Percentiles rank a stretch among this genome's conserved stretches.
These are phyloP conservation scores for Synodontis membranacea DNA, from an alignment of 2,113 vertebrate genomes.

Conservation along the genomic window DNA sequence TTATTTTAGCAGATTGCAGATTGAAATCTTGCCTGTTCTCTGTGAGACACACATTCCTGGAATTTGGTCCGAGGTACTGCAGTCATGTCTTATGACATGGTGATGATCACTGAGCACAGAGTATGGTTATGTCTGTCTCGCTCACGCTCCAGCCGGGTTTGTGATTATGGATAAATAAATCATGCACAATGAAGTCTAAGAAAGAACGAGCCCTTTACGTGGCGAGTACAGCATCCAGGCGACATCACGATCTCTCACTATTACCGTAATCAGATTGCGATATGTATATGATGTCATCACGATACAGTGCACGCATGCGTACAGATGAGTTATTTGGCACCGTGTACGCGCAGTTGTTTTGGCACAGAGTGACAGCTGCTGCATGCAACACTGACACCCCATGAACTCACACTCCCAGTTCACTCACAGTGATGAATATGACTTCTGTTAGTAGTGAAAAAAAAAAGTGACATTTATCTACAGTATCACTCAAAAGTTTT, in stretches of 20 bases:
- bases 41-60: slow-evolving; percentile 8
- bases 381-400: no score
- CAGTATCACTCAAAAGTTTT: no score
- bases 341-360: no score
- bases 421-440: no score
- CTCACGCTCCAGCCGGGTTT: background rate
- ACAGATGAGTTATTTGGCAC: no score
- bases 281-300: no score
- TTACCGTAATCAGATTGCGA: no score
- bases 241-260: background rate
- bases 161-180: background rate
- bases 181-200: background rate
- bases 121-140: background rate
- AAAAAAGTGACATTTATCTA: no score
- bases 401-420: no score
- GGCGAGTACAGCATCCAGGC: background rate
- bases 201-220: background rate
- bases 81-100: slow-evolving; percentile 17
- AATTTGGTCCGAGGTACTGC: background rate
- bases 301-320: no score
- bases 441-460: no score
- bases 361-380: no score
- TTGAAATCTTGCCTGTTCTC: background rate
- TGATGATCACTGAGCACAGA: slow-evolving; percentile 22
- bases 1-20: slow-evolving; percentile 7